Percentiles rank a stretch among this genome's conserved stretches.
These are phyloP conservation scores for Masnerella sp. DNA, from an alignment of 2,888 invertebrate genomes.

Conservation along the genomic window DNA sequence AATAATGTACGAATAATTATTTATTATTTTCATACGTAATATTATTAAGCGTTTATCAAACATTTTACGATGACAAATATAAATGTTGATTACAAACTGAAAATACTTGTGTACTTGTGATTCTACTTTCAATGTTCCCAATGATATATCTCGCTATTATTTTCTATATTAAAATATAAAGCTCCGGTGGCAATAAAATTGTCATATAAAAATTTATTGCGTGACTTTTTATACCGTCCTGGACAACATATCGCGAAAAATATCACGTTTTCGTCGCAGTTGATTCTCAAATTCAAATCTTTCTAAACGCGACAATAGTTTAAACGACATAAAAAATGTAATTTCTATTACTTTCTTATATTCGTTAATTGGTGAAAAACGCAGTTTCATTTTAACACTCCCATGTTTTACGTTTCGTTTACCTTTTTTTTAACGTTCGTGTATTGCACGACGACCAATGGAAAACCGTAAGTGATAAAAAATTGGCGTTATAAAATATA, in stretches of 20 bases:
- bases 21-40: too few relatives aligned
- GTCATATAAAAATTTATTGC: conserved; percentile 9
- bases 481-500: conserved; percentile 32
- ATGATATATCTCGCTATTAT: too few relatives aligned
- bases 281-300: not conserved
- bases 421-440: not conserved
- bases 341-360: not conserved
- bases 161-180: not conserved
- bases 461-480: conserved; percentile 17
- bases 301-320: not conserved
- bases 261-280: not conserved
- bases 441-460: not conserved
- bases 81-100: too few relatives aligned
- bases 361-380: not conserved
- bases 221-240: conserved; percentile 4
- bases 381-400: too few relatives aligned
- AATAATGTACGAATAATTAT: too few relatives aligned
- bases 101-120: too few relatives aligned
- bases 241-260: not conserved
- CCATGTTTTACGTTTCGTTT: not conserved
- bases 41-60: too few relatives aligned
- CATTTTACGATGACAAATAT: too few relatives aligned
- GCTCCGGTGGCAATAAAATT: conserved; percentile 1
- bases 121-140: too few relatives aligned
- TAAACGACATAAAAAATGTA: conserved; percentile 6